A percentile compares a stretch with the other conserved stretches of the same genome.
Evolutionary conservation across 2,888 invertebrate genomes (phyloP).

Genomic region (Apamea monoglypha): DNA sequence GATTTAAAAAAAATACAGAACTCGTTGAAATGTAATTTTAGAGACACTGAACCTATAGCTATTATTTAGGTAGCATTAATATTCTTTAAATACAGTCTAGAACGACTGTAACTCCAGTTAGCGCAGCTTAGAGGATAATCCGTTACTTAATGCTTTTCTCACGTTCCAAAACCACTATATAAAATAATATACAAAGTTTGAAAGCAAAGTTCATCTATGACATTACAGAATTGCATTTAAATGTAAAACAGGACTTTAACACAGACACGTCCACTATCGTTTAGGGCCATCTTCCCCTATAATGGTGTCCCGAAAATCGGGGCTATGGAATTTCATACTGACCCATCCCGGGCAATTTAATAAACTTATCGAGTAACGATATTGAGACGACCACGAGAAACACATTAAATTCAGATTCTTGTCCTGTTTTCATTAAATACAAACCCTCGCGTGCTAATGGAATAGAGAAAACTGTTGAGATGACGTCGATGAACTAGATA

Average conservation of each 20-base stretch:
- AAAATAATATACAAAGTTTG: conserved; percentile 34
- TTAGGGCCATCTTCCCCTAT: conserved; percentile 41
- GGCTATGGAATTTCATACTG: conserved; percentile 68
- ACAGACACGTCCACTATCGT: conserved; percentile 32
- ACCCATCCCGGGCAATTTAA: conserved; percentile 70
- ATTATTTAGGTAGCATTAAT: neutral
- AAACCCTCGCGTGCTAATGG: conserved; percentile 74
- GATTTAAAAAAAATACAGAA: neutral
- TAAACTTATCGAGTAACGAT: conserved; percentile 78
- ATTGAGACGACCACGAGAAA: conserved; percentile 75
- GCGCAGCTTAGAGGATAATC: conserved; percentile 5
- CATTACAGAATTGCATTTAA: conserved; percentile 45
- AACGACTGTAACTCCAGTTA: neutral
- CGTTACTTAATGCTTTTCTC: conserved; percentile 21
- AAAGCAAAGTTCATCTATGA: conserved; percentile 31
- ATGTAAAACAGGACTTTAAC: conserved; percentile 42
- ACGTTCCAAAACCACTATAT: conserved; percentile 21
- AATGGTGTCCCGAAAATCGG: conserved; percentile 66
- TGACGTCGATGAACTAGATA: neutral
- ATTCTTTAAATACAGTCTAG: conserved; percentile 8
- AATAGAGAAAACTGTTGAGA: conserved; percentile 70
- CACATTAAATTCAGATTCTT: conserved; percentile 82
- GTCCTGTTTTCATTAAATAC: conserved; percentile 82
- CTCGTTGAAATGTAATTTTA: neutral
- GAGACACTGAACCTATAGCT: neutral